Evolutionary conservation across 2,113 vertebrate species (phyloP).

Genomic region (Alexandromys fortis): DNA sequence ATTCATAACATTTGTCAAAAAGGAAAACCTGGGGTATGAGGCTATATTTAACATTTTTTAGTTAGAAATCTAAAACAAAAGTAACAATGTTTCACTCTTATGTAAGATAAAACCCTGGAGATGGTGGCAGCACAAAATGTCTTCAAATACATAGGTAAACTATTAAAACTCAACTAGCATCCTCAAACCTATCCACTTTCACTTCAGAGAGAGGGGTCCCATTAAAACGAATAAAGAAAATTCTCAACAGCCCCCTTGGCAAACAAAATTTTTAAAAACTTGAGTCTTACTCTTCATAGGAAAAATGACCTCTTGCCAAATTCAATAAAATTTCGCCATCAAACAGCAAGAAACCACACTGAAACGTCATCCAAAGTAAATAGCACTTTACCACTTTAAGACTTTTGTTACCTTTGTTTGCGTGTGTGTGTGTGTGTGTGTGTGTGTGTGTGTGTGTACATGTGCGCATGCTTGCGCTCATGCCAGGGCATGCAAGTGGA

Average conservation of each 20-base stretch:
- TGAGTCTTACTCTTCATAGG: neutral
- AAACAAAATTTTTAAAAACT: neutral
- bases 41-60: neutral
- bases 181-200: neutral
- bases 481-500: neutral
- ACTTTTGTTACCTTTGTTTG: neutral
- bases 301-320: neutral
- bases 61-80: slow-evolving; percentile 13
- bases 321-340: neutral
- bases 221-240: neutral
- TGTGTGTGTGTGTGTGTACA: too few relatives aligned
- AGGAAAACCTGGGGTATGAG: neutral
- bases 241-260: neutral
- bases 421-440: too few relatives aligned
- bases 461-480: fast-evolving
- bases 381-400: neutral
- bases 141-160: neutral
- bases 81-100: neutral
- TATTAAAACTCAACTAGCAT: neutral
- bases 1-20: neutral
- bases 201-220: neutral
- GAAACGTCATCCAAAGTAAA: neutral
- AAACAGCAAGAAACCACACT: neutral
- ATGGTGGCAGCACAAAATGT: neutral
- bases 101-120: neutral